Percentiles rank a stretch among this genome's conserved stretches.
Conservation (phyloP, 1,140 invertebrate genomes). For the Drosophila hydei region DNA sequence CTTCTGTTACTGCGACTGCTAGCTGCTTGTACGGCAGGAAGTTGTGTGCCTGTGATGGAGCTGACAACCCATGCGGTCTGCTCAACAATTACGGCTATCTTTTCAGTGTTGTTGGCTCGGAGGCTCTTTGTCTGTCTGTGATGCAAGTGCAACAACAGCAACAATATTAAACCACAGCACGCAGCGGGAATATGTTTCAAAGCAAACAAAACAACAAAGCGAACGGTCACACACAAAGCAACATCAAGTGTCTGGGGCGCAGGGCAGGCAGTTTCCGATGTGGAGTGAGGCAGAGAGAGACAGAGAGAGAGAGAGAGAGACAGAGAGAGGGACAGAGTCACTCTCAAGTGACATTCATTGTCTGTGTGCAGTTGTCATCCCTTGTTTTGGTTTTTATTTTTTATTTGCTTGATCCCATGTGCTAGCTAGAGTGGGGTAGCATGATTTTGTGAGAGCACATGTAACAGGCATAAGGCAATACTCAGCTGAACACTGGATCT, state of each 20-base stretch:
- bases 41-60: no score
- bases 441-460: neutral
- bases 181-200: constrained; percentile 46
- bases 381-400: constrained; percentile 14
- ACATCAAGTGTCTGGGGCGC: constrained; percentile 22
- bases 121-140: constrained; percentile 32
- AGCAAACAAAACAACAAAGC: constrained; percentile 43
- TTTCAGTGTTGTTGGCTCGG: constrained; percentile 6
- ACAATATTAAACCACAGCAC: constrained; percentile 26
- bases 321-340: neutral
- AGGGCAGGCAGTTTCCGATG: neutral
- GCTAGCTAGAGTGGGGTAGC: no score
- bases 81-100: constrained; percentile 33
- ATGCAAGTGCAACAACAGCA: constrained; percentile 29
- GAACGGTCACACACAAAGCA: constrained; percentile 30
- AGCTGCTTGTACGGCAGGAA: no score
- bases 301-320: neutral
- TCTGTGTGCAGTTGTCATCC: constrained; percentile 23
- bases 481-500: no score
- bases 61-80: constrained; percentile 14
- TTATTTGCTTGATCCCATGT: no score
- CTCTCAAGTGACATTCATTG: constrained; percentile 42
- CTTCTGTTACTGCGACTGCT: no score
- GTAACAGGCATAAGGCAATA: neutral
- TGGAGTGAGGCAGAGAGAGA: neutral